A percentile compares a stretch with the other conserved stretches of the same genome.
Conservation (phyloP, 2,888 invertebrate genomes). For the Neuroscelio doddi region DNA sequence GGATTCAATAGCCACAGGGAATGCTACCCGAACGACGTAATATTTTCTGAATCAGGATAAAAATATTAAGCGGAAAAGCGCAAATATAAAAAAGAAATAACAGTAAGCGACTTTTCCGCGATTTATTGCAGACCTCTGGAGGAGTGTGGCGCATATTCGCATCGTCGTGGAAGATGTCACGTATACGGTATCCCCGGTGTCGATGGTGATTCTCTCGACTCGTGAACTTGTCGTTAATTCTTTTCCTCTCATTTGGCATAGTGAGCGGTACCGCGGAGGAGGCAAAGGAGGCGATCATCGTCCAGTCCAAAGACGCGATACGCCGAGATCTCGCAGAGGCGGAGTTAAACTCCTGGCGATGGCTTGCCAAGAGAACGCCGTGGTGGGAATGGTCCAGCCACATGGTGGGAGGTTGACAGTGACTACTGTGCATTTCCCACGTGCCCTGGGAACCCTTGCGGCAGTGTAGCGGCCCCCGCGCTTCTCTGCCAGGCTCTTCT, state of each 20-base stretch:
- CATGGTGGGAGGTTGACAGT: conserved; percentile 70
- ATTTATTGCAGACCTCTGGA: conserved; percentile 9
- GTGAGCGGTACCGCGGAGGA: conserved; percentile 46
- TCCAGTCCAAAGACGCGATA: conserved; percentile 57
- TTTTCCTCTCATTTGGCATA: conserved; percentile 35
- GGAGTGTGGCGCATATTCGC: conserved; percentile 2
- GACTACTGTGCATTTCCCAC: conserved; percentile 80
- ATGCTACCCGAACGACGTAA: too few relatives aligned
- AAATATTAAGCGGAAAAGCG: too few relatives aligned
- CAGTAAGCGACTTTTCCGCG: conserved; percentile 10
- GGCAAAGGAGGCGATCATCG: conserved; percentile 45
- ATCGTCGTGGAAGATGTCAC: conserved; percentile 33
- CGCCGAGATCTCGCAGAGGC: conserved; percentile 61
- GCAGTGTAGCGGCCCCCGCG: conserved; percentile 72
- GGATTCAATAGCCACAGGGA: too few relatives aligned
- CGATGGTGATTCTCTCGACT: conserved; percentile 41
- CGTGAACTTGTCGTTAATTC: conserved; percentile 32
- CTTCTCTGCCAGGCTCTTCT: conserved; percentile 49
- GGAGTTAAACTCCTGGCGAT: conserved; percentile 56
- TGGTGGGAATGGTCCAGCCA: conserved; percentile 64
- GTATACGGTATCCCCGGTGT: conserved; percentile 38
- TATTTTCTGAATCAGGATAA: too few relatives aligned
- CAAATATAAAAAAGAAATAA: neutral
- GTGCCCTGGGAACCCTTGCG: conserved; percentile 74
- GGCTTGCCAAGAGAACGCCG: conserved; percentile 52